These are phyloP conservation scores for Ceyx margarethae DNA, from an alignment of 2,113 vertebrate genomes.

Conservation along the genomic window DNA sequence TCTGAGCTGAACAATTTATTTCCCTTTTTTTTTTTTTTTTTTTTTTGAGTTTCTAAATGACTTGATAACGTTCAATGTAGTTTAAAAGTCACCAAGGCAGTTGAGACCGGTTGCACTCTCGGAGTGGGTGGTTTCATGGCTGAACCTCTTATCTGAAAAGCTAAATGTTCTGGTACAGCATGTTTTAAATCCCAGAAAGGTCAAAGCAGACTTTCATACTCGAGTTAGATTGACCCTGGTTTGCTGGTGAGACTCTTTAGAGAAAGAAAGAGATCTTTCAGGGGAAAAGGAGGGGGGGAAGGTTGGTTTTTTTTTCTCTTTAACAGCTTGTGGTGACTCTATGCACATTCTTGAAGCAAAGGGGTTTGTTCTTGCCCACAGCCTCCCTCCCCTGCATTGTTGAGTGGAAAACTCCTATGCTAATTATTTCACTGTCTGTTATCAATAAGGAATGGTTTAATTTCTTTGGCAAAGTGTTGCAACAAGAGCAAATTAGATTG, in stretches of 20 bases:
- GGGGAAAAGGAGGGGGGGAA: neutral
- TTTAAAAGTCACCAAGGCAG: conserved; percentile 37
- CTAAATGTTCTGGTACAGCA: conserved; percentile 21
- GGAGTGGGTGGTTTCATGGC: conserved; percentile 53
- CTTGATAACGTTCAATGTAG: neutral
- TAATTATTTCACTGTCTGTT: conserved; percentile 50
- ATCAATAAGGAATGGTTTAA: conserved; percentile 58
- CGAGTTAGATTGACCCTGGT: conserved; percentile 39
- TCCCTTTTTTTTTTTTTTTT: neutral
- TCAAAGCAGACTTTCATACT: conserved; percentile 54
- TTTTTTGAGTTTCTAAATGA: conserved; percentile 58
- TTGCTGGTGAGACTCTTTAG: conserved; percentile 23
- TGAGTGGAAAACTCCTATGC: conserved; percentile 35
- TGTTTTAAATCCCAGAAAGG: conserved; percentile 55
- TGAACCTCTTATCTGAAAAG: conserved; percentile 40
- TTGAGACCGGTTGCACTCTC: conserved; percentile 17
- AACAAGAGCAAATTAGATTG: conserved; percentile 50
- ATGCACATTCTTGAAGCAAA: conserved; percentile 24
- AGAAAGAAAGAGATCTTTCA: conserved; percentile 57
- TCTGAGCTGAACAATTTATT: conserved; percentile 23
- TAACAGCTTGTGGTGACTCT: neutral
- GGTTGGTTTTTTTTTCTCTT: neutral
- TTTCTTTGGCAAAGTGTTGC: conserved; percentile 56
- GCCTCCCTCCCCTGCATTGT: conserved; percentile 11
- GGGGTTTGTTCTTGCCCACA: conserved; percentile 39